Evolutionary conservation across 2,888 invertebrate genomes (phyloP).

Genomic region (Ditylenchus weischeri): DNA sequence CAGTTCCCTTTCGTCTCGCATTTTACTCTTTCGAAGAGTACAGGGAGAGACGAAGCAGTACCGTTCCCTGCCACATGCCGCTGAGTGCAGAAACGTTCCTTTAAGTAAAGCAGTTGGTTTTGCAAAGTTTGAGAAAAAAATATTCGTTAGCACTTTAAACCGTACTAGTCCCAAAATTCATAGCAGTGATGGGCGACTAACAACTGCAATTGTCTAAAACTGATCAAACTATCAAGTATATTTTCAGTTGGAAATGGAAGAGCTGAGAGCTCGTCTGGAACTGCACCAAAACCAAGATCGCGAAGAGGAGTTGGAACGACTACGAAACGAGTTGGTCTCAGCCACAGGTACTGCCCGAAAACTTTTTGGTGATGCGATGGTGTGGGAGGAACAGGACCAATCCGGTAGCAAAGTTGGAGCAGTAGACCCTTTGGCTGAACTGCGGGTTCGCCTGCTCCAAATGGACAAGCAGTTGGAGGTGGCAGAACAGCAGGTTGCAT

Average conservation of each 20-base stretch:
- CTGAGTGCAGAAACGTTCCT: too few species aligned
- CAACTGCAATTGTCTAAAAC: too few species aligned
- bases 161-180: too few species aligned
- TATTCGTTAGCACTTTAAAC: too few species aligned
- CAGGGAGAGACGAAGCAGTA: too few species aligned
- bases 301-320: slow-evolving; percentile 50
- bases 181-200: too few species aligned
- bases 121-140: too few species aligned
- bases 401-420: neutral
- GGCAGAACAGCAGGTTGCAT: slow-evolving; percentile 27
- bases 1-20: too few species aligned
- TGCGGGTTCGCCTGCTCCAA: slow-evolving; percentile 46
- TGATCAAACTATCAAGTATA: too few species aligned
- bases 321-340: slow-evolving; percentile 39
- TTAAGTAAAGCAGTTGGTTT: too few species aligned
- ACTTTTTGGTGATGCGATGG: slow-evolving; percentile 36
- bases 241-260: slow-evolving; percentile 30
- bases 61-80: too few species aligned
- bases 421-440: slow-evolving; percentile 38
- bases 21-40: too few species aligned
- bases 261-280: slow-evolving; percentile 24
- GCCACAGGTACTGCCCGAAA: slow-evolving; percentile 41
- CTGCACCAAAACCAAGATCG: slow-evolving; percentile 35
- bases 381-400: neutral
- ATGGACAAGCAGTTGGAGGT: slow-evolving; percentile 36